Conservation (phyloP, 2,113 vertebrate genomes). For the Alosa alosa region DNA sequence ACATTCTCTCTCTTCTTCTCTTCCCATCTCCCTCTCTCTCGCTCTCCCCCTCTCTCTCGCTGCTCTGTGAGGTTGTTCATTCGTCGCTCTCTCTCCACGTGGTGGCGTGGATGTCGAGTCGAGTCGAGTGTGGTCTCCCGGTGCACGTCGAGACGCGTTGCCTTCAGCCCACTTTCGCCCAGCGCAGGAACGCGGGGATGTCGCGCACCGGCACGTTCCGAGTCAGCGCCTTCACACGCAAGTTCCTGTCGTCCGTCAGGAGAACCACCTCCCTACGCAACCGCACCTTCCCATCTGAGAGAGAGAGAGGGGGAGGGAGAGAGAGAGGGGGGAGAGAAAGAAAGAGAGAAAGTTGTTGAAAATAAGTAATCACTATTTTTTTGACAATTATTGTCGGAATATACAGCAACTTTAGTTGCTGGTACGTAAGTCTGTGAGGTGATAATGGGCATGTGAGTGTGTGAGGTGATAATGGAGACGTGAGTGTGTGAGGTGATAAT, state of each 20-base stretch:
- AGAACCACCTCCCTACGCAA: constrained; percentile 91
- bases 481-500: too few relatives aligned
- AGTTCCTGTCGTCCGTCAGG: constrained; percentile 93
- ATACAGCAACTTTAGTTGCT: too few relatives aligned
- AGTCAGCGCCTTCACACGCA: constrained; percentile 94
- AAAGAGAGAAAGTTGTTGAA: too few relatives aligned
- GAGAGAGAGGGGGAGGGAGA: background rate
- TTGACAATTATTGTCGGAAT: too few relatives aligned
- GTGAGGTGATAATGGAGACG: too few relatives aligned
- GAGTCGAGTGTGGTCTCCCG: constrained; percentile 7
- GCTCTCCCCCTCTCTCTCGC: constrained; percentile 5
- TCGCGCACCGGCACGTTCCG: constrained; percentile 94
- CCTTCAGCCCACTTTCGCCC: constrained; percentile 98
- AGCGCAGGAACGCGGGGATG: constrained; percentile 93
- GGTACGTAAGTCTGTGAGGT: too few relatives aligned
- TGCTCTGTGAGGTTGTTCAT: constrained; percentile 25
- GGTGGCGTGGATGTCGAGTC: constrained; percentile 28
- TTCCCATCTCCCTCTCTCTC: background rate
- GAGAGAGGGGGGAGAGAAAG: background rate
- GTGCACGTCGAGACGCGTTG: background rate
- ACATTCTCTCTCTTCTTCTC: background rate
- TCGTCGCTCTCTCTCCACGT: constrained; percentile 8
- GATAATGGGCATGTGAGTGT: too few relatives aligned
- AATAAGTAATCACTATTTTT: too few relatives aligned
- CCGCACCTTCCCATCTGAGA: constrained; percentile 82